Base-by-base conservation (phyloP, 1,140 invertebrate species). In the Cyphomyrmex costatus region DNA sequence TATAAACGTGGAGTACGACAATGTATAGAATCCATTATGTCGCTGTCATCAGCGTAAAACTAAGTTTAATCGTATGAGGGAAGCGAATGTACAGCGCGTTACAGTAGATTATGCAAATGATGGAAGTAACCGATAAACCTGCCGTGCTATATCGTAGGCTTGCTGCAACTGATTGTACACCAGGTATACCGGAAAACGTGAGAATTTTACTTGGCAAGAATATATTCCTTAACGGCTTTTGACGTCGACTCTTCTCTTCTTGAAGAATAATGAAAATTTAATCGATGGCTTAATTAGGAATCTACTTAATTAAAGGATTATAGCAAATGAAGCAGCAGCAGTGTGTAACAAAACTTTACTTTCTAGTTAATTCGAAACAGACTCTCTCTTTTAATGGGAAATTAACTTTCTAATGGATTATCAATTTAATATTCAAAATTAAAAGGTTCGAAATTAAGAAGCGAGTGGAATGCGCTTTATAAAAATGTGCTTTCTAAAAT, bases 71-170 rank as follows among this genome's bases (percentile, higher is more conserved):
- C 33, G 71, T 14, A 2, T 5, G 12, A 79, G 14, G 19, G 14
- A 66, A 66, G n/a, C 24, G 30, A 42, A 36, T n/a, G 30, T 42
- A 10, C 14, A 16, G 14, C 49, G 77, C 66, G 24, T 58, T 60
- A 30, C 49, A 3, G 24, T 56, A 46, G 24, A 83, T 83, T 49
- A 60, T 36, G 36, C 36, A n/a, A 21, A 49, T 16, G 33, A 8
- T 36, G 21, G 33, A 61, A 46, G 8, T n/a, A 77, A 36, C 8
- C 27, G 27, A 42, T 66, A 90, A 86, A 89, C 65, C 36, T 90
- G 89, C 65, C 74, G 93, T 93, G 94, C 94, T 94, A 94, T 94
- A 94, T 94, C 93, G 92, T 93, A 94, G 93, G 91, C 94, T 93
- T 94, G 94, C 93, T 94, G 93, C 93, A 91, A 86, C 79, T 49